A percentile compares a stretch with the other conserved stretches of the same genome.
These are phyloP conservation scores for Drosophila nigricruria DNA, from an alignment of 2,888 invertebrate species.

Conservation along the genomic window DNA sequence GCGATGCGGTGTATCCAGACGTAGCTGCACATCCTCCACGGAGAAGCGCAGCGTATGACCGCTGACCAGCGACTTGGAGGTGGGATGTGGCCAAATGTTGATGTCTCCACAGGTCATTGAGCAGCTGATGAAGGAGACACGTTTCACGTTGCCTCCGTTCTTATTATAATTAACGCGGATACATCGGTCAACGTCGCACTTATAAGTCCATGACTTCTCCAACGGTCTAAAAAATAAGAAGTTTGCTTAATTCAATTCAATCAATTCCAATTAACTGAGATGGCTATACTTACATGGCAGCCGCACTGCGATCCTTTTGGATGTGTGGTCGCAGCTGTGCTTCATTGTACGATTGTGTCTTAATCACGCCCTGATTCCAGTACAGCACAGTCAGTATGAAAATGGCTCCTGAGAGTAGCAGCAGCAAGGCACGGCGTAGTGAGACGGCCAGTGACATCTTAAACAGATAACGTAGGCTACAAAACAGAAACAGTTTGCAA, in stretches of 20 bases:
- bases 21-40: constrained; percentile 80
- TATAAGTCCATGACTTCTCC: constrained; percentile 90
- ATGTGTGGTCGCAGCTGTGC: constrained; percentile 79
- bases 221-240: constrained; percentile 75
- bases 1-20: constrained; percentile 79
- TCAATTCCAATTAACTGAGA: not conserved
- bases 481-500: constrained; percentile 12
- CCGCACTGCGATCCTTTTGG: constrained; percentile 65
- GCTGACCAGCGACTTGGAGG: constrained; percentile 89
- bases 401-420: constrained; percentile 87
- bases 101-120: constrained; percentile 90
- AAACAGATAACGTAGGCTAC: constrained; percentile 83
- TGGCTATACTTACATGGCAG: constrained; percentile 76
- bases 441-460: constrained; percentile 85
- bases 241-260: not conserved
- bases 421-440: constrained; percentile 87
- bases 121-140: constrained; percentile 90
- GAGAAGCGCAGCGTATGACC: constrained; percentile 87
- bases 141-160: constrained; percentile 54
- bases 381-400: constrained; percentile 87
- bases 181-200: constrained; percentile 90
- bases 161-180: constrained; percentile 86
- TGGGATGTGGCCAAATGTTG: constrained; percentile 93
- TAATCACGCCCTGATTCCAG: constrained; percentile 87
- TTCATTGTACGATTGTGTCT: constrained; percentile 85